A percentile compares a stretch with the other conserved stretches of the same genome.
Evolutionary conservation across 2,113 vertebrate genomes (phyloP).

Genomic region (Gopherus evgoodei): DNA sequence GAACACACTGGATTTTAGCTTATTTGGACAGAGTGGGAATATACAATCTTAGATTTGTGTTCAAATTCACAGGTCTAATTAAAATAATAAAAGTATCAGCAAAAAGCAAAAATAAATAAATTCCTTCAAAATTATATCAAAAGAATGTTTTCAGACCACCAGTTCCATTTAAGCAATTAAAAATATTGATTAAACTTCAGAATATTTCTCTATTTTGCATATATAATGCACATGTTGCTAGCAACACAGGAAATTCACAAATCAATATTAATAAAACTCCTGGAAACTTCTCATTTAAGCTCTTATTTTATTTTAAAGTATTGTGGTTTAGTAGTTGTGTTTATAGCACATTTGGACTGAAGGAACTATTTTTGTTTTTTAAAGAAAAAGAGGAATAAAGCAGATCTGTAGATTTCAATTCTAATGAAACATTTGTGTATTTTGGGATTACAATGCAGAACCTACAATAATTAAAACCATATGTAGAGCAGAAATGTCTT

Average conservation of each 20-base stretch:
- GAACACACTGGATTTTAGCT: neutral
- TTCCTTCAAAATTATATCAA: neutral
- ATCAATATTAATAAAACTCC: neutral
- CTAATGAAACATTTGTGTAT: neutral
- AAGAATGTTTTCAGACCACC: neutral
- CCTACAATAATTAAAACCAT: constrained; percentile 39
- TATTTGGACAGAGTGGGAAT: neutral
- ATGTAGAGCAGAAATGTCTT: constrained; percentile 14
- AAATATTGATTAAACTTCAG: neutral
- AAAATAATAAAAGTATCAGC: neutral
- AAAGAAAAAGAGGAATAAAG: neutral
- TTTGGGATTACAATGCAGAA: constrained; percentile 49
- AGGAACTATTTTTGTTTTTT: neutral
- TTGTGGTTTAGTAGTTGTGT: neutral
- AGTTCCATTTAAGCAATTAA: neutral
- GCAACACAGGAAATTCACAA: neutral
- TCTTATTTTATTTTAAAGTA: neutral
- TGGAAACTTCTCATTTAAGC: neutral
- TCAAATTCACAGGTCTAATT: neutral
- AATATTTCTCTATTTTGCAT: neutral
- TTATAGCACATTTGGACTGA: neutral
- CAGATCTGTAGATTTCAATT: neutral
- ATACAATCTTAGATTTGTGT: neutral
- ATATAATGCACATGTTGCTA: neutral
- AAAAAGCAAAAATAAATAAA: neutral